These are phyloP conservation scores for Platichthys flesus DNA, from an alignment of 2,113 vertebrate species.

Conservation along the genomic window DNA sequence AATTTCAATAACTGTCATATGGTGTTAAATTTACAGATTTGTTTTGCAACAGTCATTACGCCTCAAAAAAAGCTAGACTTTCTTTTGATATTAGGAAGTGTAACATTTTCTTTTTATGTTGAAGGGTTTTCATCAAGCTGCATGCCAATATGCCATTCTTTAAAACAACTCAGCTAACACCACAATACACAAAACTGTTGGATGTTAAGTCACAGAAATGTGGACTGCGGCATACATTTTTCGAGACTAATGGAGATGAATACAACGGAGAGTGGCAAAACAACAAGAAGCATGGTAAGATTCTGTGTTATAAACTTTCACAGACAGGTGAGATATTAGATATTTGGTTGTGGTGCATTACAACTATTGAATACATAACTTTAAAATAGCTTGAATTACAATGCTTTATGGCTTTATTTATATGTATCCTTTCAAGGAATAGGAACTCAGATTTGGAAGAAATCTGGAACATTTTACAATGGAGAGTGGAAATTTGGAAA, in stretches of 20 bases:
- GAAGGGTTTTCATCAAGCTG: no score
- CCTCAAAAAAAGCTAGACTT: no score
- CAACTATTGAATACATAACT: neutral
- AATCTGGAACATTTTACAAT: slow-evolving; percentile 82
- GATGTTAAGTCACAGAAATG: slow-evolving; percentile 76
- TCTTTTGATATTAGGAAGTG: no score
- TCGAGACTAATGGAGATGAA: slow-evolving; percentile 82
- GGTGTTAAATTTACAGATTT: no score
- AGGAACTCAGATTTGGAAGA: slow-evolving; percentile 89
- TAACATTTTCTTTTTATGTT: no score
- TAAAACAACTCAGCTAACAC: no score
- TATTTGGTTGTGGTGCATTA: neutral
- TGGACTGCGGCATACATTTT: slow-evolving; percentile 83
- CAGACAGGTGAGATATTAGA: neutral
- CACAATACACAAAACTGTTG: neutral
- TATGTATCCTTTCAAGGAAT: slow-evolving; percentile 81
- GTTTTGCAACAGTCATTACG: no score
- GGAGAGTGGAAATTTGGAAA: slow-evolving; percentile 93
- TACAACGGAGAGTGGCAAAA: slow-evolving; percentile 92
- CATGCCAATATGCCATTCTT: no score
- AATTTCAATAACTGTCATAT: no score
- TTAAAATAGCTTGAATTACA: neutral
- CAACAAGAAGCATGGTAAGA: slow-evolving; percentile 89
- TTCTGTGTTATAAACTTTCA: neutral
- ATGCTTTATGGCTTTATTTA: neutral